phyloP scores from a whole-genome alignment of 2,888 invertebrate species.

The Lycia hirtaria region DNA sequence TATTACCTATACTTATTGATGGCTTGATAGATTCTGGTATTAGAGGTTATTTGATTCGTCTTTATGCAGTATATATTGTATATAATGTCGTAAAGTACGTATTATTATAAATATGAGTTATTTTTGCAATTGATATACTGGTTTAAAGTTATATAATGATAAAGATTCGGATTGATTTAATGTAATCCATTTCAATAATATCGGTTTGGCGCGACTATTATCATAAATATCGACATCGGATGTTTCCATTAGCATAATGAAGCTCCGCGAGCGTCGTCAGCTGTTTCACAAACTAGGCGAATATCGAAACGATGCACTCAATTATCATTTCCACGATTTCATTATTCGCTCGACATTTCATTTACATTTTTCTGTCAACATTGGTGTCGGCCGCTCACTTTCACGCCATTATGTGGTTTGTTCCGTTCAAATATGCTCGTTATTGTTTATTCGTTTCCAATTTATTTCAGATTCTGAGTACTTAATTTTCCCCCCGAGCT shows the following conservation, averaged over 20 bases:
- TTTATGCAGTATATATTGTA: too few relatives aligned
- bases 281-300: conserved; percentile 11
- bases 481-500: not conserved
- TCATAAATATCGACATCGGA: conserved; percentile 8
- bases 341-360: conserved; percentile 20
- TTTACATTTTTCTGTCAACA: conserved; percentile 23
- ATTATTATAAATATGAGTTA: too few relatives aligned
- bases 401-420: conserved; percentile 1
- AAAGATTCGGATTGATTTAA: not conserved
- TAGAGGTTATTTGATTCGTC: too few relatives aligned
- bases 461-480: not conserved
- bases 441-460: conserved; percentile 3
- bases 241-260: not conserved
- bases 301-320: conserved; percentile 14
- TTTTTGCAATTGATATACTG: too few relatives aligned
- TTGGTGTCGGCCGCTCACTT: conserved; percentile 7
- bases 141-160: too few relatives aligned
- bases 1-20: too few relatives aligned
- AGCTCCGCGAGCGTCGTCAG: not conserved
- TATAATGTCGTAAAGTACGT: too few relatives aligned
- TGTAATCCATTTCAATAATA: not conserved
- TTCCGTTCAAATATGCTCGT: conserved; percentile 1
- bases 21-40: too few relatives aligned
- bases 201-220: not conserved
- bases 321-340: conserved; percentile 11